Percentiles rank a stretch among this genome's conserved stretches.
phyloP scores from a whole-genome alignment of 2,888 invertebrate genomes.

The Diploptera punctata region DNA sequence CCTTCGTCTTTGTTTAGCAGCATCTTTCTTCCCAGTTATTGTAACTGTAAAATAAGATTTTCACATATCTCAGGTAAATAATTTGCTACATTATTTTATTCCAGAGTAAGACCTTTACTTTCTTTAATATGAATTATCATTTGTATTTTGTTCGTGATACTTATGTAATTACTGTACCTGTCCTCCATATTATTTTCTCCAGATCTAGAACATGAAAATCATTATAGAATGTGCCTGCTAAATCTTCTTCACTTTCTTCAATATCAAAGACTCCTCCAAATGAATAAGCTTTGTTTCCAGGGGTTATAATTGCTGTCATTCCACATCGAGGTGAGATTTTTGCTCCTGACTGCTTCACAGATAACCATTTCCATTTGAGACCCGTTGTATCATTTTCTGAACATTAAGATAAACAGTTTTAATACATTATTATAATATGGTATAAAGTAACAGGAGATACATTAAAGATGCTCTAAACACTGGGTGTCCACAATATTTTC shows the following conservation, averaged over 20 bases:
- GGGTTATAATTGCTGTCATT: constrained; percentile 67
- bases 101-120: no score
- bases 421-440: no score
- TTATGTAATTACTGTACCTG: no score
- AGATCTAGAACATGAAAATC: constrained; percentile 80
- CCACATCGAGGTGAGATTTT: constrained; percentile 70
- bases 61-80: no score
- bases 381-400: constrained; percentile 67
- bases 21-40: constrained; percentile 55
- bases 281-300: constrained; percentile 73
- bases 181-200: constrained; percentile 75
- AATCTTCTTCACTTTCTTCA: constrained; percentile 77
- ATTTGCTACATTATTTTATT: no score
- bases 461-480: no score
- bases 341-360: constrained; percentile 69
- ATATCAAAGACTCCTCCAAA: constrained; percentile 90
- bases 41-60: constrained; percentile 48
- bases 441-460: no score
- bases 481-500: no score
- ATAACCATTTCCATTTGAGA: constrained; percentile 74
- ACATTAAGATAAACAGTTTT: no score
- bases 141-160: no score
- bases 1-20: constrained; percentile 40
- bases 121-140: no score
- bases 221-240: constrained; percentile 81